A percentile compares a stretch with the other conserved stretches of the same genome.
Conservation (phyloP, 1,140 invertebrate genomes). For the Melitaea cinxia region DNA sequence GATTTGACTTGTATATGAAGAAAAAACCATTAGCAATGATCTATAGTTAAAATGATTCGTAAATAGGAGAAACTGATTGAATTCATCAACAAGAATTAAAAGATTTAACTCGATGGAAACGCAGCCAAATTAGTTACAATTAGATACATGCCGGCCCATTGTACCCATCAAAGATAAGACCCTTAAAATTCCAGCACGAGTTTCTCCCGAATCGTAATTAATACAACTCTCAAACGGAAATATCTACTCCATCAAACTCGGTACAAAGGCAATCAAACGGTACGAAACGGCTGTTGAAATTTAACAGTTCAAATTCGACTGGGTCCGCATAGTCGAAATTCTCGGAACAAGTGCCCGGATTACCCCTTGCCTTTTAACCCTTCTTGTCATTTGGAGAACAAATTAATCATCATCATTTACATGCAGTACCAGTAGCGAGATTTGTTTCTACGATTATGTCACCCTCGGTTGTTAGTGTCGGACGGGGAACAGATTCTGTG, state of each 20-base stretch:
- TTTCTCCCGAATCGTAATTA: constrained; percentile 63
- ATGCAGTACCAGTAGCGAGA: constrained; percentile 77
- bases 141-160: constrained; percentile 14
- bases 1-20: too few species aligned
- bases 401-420: constrained; percentile 82
- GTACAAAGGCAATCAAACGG: constrained; percentile 73
- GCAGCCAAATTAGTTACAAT: constrained; percentile 18
- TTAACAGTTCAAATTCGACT: constrained; percentile 68
- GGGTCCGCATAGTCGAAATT: constrained; percentile 60
- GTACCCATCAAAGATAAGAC: constrained; percentile 51
- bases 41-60: too few species aligned
- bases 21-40: too few species aligned
- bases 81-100: background rate
- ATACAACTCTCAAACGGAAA: constrained; percentile 71
- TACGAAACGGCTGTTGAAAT: constrained; percentile 63
- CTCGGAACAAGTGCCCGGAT: constrained; percentile 63
- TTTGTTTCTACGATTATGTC: constrained; percentile 80
- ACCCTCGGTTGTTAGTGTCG: constrained; percentile 68
- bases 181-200: constrained; percentile 38
- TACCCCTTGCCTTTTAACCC: constrained; percentile 75
- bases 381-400: constrained; percentile 79
- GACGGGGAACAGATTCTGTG: constrained; percentile 66
- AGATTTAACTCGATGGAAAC: background rate
- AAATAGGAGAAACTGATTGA: background rate
- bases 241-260: constrained; percentile 76